phyloP scores from a whole-genome alignment of 2,113 vertebrate genomes.

The Puffinus mauretanicus region DNA sequence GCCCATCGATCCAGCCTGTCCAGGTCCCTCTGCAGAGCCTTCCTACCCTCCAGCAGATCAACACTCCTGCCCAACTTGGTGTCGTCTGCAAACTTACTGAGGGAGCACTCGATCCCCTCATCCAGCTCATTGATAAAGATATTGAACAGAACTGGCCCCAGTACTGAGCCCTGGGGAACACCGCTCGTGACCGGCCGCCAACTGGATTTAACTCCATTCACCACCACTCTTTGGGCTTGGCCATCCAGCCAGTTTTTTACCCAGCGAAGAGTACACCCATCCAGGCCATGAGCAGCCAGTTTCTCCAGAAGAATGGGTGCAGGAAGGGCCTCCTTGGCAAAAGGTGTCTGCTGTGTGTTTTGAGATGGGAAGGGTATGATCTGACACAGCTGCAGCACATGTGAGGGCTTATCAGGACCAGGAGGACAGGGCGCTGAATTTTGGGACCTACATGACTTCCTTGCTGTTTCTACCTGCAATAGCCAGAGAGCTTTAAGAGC shows the following conservation, averaged over 20 bases:
- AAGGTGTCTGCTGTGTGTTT: neutral
- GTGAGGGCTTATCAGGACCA: neutral
- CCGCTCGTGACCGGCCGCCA: accelerated
- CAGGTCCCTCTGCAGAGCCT: neutral
- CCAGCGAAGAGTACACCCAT: neutral
- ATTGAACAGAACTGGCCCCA: neutral
- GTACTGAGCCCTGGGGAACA: neutral
- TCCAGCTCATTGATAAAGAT: neutral
- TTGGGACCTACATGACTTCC: neutral
- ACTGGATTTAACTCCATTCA: neutral
- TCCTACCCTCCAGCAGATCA: neutral
- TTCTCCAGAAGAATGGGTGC: neutral
- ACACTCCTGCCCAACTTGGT: accelerated
- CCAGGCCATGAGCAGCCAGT: neutral
- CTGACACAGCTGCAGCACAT: neutral
- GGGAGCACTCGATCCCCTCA: accelerated
- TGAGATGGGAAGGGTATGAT: accelerated
- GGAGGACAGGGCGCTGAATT: neutral
- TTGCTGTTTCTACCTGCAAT: neutral
- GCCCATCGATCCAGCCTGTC: neutral
- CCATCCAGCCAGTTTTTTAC: neutral
- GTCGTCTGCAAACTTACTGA: neutral
- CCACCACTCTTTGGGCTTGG: neutral
- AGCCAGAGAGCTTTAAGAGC: neutral
- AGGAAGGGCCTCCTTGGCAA: neutral